Evolutionary conservation across 2,888 invertebrate genomes (phyloP).

Genomic region (Lepidochrysops patricia): DNA sequence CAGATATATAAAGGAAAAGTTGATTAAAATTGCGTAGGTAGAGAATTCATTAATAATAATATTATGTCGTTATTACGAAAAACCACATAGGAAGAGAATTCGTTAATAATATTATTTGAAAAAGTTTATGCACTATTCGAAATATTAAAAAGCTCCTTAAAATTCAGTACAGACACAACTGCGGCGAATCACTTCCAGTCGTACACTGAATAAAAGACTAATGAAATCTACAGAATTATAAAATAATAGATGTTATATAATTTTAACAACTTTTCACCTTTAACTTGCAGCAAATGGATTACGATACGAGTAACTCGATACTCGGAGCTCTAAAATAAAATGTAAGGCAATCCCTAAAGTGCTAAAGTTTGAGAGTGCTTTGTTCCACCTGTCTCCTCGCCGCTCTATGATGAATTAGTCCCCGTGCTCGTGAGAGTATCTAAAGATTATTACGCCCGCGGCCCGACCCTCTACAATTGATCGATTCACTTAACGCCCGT

Average conservation of each 20-base stretch:
- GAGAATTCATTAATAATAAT: too few relatives aligned
- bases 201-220: neutral
- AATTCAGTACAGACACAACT: neutral
- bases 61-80: too few relatives aligned
- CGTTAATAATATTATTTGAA: too few relatives aligned
- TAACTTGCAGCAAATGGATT: neutral
- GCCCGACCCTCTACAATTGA: neutral
- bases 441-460: neutral
- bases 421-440: neutral
- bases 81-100: too few relatives aligned
- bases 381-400: slow-evolving; percentile 14
- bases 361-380: slow-evolving; percentile 11
- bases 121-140: too few relatives aligned
- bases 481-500: neutral
- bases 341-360: slow-evolving; percentile 11
- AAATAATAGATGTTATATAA: neutral
- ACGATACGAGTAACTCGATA: slow-evolving; percentile 8
- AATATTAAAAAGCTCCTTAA: neutral
- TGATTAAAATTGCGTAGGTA: too few relatives aligned
- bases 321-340: neutral
- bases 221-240: neutral
- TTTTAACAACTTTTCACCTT: neutral
- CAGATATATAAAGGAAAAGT: too few relatives aligned
- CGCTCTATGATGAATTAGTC: slow-evolving; percentile 14
- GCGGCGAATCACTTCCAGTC: neutral